Base-by-base conservation (phyloP, 1,140 invertebrate genomes). In the Zaprionus davidi region DNA sequence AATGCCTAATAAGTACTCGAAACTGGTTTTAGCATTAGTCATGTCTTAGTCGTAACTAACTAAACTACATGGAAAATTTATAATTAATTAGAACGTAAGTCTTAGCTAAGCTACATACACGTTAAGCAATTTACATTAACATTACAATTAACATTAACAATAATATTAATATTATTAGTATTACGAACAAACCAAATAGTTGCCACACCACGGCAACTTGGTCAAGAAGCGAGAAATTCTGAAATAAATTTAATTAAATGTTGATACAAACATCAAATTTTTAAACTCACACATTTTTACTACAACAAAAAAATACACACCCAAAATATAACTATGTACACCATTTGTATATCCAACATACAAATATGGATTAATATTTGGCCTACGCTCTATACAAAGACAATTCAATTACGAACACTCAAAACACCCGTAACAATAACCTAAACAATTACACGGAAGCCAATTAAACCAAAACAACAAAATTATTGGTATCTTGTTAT, bases 171-270 rank as follows among this genome's bases (percentile, higher is more conserved):
- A 78, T 56, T 76, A 86, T 69, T 58, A 66, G 64, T 76, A 68
- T 76, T 38, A 63, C 41, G 70, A 58, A 66, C 38, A 60, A 85
- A n/a, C 24, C 76, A 67, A 56, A 79, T 13, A 46, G 60, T 75
- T 72, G 20, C 46, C 67, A 60, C 75, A 53, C 24, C 57, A 53
- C 55, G 63, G 82, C 76, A 71, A 74, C 65, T 76, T 74, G 76
- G 85, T 79, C 67, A 73, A 76, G 57, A 88, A 88, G 84, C 84
- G 84, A 81, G 72, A 88, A 90, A 88, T 88, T 88, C 84, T 88
- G 84, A 88, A 88, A 81, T 87, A 88, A 84, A 84, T 84, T 87
- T 87, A 87, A 75, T 87, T 88, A 63, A 81, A 84, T 81, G 84
- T 87, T 73, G 81, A 58, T 44, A 66, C 44, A 71, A 75, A 78